phyloP scores from a whole-genome alignment of 2,888 invertebrate genomes.

The Cerceris rybyensis region DNA sequence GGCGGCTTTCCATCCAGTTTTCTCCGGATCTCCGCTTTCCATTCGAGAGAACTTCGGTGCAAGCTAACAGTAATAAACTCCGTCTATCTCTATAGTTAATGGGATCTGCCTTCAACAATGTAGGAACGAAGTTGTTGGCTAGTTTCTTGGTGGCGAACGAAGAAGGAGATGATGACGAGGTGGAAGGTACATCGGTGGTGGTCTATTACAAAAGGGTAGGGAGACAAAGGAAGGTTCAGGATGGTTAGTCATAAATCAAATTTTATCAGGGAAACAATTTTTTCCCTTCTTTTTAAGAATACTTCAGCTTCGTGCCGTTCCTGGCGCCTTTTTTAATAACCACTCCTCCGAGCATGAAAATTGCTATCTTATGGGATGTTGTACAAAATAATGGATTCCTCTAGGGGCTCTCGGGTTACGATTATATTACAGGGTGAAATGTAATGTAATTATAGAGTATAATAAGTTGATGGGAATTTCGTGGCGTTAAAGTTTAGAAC shows the following conservation, averaged over 20 bases:
- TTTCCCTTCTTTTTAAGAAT: conserved; percentile 3
- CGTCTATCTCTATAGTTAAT: background rate
- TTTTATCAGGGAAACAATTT: conserved; percentile 27
- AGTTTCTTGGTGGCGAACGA: conserved; percentile 2
- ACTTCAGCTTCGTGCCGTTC: conserved; percentile 3
- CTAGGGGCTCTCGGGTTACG: too few species aligned
- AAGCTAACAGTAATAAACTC: background rate
- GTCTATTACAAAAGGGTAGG: background rate
- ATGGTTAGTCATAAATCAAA: conserved; percentile 32
- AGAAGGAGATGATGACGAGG: background rate
- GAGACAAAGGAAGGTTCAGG: conserved; percentile 20
- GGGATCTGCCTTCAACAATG: conserved; percentile 12
- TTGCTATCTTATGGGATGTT: too few species aligned
- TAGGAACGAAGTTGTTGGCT: conserved; percentile 26
- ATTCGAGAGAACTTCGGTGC: background rate
- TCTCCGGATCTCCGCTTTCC: conserved; percentile 8
- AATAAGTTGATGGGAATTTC: too few species aligned
- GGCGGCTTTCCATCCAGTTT: conserved; percentile 23
- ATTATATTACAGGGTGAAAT: too few species aligned
- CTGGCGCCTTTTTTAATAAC: too few species aligned
- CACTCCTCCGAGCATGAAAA: too few species aligned
- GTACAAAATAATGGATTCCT: too few species aligned
- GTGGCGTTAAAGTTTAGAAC: too few species aligned
- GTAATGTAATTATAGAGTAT: too few species aligned
- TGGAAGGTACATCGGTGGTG: too few species aligned